These are phyloP conservation scores for Bubo bubo DNA, from an alignment of 2,113 vertebrate genomes.

Conservation along the genomic window DNA sequence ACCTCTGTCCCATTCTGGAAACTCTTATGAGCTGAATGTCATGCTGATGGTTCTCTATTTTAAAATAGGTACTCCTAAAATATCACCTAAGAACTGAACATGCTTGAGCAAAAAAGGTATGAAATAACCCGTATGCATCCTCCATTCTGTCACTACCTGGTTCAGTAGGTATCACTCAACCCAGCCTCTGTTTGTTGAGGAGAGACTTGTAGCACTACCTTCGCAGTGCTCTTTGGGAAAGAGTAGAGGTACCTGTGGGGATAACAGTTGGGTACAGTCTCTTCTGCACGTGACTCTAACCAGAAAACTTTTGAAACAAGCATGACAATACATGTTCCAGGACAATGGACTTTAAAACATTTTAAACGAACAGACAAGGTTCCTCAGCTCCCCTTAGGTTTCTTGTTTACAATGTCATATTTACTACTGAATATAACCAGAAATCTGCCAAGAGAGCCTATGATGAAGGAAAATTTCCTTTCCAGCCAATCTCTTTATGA, in stretches of 20 bases:
- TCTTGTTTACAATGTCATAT: background rate
- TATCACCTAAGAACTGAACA: background rate
- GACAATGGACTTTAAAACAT: background rate
- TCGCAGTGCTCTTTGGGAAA: rapidly evolving
- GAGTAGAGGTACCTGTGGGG: background rate
- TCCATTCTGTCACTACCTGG: background rate
- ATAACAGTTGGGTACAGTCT: background rate
- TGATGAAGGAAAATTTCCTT: background rate
- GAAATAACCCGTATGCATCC: background rate
- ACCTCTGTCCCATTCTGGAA: background rate
- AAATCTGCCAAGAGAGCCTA: background rate
- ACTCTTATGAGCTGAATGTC: background rate
- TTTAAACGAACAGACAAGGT: background rate
- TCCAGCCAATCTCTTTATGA: background rate
- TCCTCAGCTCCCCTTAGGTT: background rate
- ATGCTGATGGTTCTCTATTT: background rate
- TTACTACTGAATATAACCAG: background rate
- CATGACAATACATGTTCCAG: background rate
- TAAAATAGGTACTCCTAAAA: background rate
- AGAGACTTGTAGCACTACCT: background rate
- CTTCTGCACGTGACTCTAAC: background rate
- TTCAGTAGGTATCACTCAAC: background rate
- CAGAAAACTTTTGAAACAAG: background rate
- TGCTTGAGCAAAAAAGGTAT: background rate
- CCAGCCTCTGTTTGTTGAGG: background rate